Evolutionary conservation across 2,888 invertebrate genomes (phyloP).

Genomic region (Diabrotica balteata): DNA sequence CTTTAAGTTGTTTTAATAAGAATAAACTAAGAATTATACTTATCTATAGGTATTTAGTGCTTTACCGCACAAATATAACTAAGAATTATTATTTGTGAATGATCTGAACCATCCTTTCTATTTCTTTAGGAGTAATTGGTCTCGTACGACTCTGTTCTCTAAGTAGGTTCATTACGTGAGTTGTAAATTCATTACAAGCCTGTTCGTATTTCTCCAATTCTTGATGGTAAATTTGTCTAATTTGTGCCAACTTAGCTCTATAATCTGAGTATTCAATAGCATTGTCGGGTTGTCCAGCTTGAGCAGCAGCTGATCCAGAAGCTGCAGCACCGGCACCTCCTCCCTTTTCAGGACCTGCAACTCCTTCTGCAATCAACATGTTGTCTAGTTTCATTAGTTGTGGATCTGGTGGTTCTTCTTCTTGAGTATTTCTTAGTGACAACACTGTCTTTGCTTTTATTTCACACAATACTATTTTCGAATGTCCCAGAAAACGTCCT

Average conservation of each 20-base stretch:
- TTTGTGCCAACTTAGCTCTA: constrained; percentile 97
- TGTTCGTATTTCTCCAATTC: constrained; percentile 99
- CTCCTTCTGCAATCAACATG: constrained; percentile 98
- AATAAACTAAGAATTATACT: too few relatives aligned
- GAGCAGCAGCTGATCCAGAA: constrained; percentile 83
- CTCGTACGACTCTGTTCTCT: constrained; percentile 96
- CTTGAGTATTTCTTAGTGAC: constrained; percentile 94
- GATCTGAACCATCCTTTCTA: constrained; percentile 98
- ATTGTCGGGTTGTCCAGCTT: constrained; percentile 84
- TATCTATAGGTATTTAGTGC: too few relatives aligned
- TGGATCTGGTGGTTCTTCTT: constrained; percentile 97
- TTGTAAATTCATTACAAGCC: constrained; percentile 99
- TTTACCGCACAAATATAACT: too few relatives aligned
- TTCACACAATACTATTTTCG: constrained; percentile 76
- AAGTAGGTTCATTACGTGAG: constrained; percentile 98
- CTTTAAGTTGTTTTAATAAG: too few relatives aligned
- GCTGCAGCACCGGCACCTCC: constrained; percentile 89
- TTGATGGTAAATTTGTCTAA: constrained; percentile 96
- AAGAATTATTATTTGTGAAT: constrained; percentile 99
- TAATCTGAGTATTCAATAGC: constrained; percentile 99
- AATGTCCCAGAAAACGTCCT: constrained; percentile 7
- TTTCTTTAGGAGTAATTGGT: constrained; percentile 98
- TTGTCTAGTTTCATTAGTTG: constrained; percentile 98
- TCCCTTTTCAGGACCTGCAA: constrained; percentile 94
- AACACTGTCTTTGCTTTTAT: constrained; percentile 99